phyloP scores from a whole-genome alignment of 2,888 invertebrate species.

The Hecatera dysodea region DNA sequence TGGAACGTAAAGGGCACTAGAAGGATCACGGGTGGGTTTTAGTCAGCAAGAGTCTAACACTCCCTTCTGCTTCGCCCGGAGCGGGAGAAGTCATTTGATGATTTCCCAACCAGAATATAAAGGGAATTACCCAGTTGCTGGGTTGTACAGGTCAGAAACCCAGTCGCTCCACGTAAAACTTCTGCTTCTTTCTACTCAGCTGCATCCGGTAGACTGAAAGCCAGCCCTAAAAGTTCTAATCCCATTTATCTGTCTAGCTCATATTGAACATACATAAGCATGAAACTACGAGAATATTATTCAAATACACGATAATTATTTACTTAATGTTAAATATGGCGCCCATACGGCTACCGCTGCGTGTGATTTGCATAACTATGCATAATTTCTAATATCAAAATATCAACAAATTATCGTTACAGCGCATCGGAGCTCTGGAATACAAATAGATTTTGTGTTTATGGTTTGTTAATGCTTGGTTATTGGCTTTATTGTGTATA shows the following conservation, averaged over 20 bases:
- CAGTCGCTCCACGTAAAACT: no score
- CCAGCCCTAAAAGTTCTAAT: no score
- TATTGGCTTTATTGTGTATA: not conserved
- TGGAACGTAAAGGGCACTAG: no score
- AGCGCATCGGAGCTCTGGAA: constrained; percentile 13
- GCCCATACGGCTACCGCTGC: constrained; percentile 32
- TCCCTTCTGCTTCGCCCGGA: no score
- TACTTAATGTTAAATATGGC: constrained; percentile 43
- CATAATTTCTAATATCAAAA: constrained; percentile 55
- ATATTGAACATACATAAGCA: constrained; percentile 22
- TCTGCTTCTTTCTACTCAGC: no score
- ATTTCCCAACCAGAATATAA: no score
- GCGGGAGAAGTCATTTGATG: no score
- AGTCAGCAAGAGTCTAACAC: no score
- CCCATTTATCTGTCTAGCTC: constrained; percentile 5
- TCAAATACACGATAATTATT: constrained; percentile 55
- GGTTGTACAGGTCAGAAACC: no score
- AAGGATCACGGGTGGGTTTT: no score
- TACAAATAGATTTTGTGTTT: constrained; percentile 37
- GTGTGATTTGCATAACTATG: constrained; percentile 54
- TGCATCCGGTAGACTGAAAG: no score
- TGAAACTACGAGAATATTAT: constrained; percentile 48
- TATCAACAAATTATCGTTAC: constrained; percentile 56
- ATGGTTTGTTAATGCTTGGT: not conserved
- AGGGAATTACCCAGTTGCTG: no score